Percentiles rank a stretch among this genome's conserved stretches.
These are phyloP conservation scores for Lumbricus terrestris DNA, from an alignment of 2,888 invertebrate genomes.

Conservation along the genomic window DNA sequence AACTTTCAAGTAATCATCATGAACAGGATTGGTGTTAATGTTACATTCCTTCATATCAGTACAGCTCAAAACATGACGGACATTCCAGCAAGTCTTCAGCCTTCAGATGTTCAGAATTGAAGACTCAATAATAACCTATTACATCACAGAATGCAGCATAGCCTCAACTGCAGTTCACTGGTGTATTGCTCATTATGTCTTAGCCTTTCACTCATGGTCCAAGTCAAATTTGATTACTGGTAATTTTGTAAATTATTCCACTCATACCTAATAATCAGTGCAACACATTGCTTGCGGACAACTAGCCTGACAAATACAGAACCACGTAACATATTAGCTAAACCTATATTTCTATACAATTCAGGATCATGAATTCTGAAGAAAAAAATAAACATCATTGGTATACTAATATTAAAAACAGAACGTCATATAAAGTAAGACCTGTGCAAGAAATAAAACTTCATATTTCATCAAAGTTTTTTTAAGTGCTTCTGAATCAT, in stretches of 20 bases:
- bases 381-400: background rate
- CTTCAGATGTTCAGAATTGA: too few species aligned
- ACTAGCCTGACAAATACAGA: background rate
- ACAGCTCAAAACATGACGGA: too few species aligned
- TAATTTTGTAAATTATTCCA: too few species aligned
- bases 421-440: background rate
- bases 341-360: background rate
- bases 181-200: background rate
- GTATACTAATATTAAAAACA: background rate
- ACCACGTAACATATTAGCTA: background rate
- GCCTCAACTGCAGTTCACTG: background rate
- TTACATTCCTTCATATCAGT: too few species aligned
- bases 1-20: too few species aligned
- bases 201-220: background rate
- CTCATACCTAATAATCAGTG: background rate
- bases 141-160: too few species aligned
- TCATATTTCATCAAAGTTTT: background rate
- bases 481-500: too few species aligned
- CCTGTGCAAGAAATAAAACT: background rate
- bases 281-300: background rate
- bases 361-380: background rate
- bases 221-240: background rate
- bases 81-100: too few species aligned
- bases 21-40: too few species aligned
- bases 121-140: too few species aligned